Base-by-base conservation (phyloP, 2,888 invertebrate genomes). In the Ochropleura plecta region DNA sequence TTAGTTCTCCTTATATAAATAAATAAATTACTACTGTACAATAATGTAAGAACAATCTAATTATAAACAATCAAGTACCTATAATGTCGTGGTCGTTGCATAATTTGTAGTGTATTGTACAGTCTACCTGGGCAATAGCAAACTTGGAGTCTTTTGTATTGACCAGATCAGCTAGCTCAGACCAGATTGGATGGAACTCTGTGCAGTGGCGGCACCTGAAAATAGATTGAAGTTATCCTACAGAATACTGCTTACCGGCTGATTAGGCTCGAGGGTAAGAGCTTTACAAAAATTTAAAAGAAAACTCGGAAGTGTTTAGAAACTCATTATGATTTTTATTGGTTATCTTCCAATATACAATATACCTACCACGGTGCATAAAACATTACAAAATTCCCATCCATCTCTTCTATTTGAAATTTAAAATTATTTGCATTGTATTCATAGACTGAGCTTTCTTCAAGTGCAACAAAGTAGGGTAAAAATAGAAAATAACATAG, bases 161-260 rank as follows among this genome's bases (percentile, higher is more conserved):
- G 5, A 97, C 95, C 92, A 97, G 96, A 91, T 98, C 97, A 0
- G 98, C 98, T 73, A 98, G 93, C 88, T 98, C 97, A 68, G 97
- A 97, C 98, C 98, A 98, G 67, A 97, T 98, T 44, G 98, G 98
- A 46, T 97, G 97, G 73, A 98, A 96, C 88, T 97, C 97, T 92
- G 98, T 98, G 92, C 99, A 99, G 91, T 98, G 98, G 0, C 98
- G 98, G 91, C 98, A 99, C 99, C 99, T 98, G 78, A 67, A 90
- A 90, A 40, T 65, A 72, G 16, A 59, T 60, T 40, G 49, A 63
- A 70, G 18, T 73, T 46, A 64, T 4, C 57, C 6, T 48, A 3
- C 5, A 49, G 0, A 55, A 40, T 49, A 70, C 1, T 46, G 44
- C 14, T 73, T 73, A 57, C 69, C 30, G 46, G 51, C 44, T 66